Percentiles rank a stretch among this genome's conserved stretches.
phyloP scores from a whole-genome alignment of 2,113 vertebrate genomes.

The Tachuris rubrigastra region DNA sequence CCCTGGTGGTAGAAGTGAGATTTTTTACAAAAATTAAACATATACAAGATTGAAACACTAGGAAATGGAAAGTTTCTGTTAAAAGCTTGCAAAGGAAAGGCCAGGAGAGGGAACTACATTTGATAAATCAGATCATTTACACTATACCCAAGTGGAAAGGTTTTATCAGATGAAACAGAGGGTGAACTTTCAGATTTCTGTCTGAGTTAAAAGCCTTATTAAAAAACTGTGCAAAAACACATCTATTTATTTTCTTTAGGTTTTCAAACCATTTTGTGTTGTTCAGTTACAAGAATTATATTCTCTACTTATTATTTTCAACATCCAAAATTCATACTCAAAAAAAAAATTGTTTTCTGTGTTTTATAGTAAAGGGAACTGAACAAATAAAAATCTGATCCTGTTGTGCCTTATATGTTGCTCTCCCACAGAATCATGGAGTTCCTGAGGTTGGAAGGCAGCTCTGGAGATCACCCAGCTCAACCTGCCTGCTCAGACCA shows the following conservation, averaged over 20 bases:
- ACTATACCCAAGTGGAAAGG: background rate
- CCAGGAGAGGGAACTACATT: background rate
- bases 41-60: background rate
- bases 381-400: background rate
- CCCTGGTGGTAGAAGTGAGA: background rate
- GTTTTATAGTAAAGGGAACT: background rate
- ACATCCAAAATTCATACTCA: background rate
- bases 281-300: background rate
- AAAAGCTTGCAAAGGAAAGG: background rate
- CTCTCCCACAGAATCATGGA: background rate
- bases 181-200: background rate
- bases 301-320: background rate
- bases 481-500: background rate
- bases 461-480: background rate
- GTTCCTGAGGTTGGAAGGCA: background rate
- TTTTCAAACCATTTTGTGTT: background rate
- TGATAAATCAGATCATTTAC: background rate
- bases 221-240: background rate
- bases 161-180: background rate
- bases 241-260: background rate
- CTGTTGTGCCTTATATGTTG: background rate
- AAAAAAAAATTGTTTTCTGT: background rate
- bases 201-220: background rate
- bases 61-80: background rate
- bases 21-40: background rate